These are phyloP conservation scores for Bostrychus sinensis DNA, from an alignment of 2,113 vertebrate genomes.

Conservation along the genomic window DNA sequence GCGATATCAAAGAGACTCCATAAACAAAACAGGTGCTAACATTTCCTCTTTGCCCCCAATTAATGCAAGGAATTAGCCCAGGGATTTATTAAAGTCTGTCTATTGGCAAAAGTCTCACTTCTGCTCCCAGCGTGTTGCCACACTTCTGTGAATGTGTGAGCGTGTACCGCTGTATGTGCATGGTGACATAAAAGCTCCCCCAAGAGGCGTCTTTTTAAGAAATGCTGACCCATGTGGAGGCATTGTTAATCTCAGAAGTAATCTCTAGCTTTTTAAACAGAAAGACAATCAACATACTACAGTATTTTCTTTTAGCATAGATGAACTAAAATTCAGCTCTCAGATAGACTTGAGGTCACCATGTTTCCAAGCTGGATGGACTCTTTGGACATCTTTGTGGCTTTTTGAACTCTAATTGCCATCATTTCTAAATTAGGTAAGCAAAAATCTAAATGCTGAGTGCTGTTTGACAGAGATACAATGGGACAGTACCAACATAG, in stretches of 20 bases:
- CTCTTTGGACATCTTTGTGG: too few relatives aligned
- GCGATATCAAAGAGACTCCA: conserved; percentile 79
- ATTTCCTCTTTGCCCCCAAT: conserved; percentile 69
- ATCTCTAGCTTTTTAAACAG: conserved; percentile 44
- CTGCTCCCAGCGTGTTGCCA: conserved; percentile 51
- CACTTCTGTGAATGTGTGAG: conserved; percentile 36
- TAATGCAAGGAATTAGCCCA: conserved; percentile 72
- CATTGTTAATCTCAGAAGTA: not conserved
- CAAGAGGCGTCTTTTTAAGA: conserved; percentile 18
- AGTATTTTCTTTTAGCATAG: too few relatives aligned
- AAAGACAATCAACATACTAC: too few relatives aligned
- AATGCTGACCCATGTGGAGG: conserved; percentile 35
- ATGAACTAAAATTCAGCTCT: too few relatives aligned
- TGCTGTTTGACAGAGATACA: too few relatives aligned
- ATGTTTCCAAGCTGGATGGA: too few relatives aligned
- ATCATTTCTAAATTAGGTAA: too few relatives aligned
- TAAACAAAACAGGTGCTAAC: conserved; percentile 76
- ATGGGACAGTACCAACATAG: too few relatives aligned
- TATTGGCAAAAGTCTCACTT: conserved; percentile 68
- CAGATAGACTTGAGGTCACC: too few relatives aligned
- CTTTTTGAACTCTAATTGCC: too few relatives aligned
- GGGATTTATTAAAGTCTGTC: conserved; percentile 78
- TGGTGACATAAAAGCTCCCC: conserved; percentile 28
- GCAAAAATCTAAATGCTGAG: too few relatives aligned
- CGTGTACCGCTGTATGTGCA: conserved; percentile 4